phyloP scores from a whole-genome alignment of 2,888 invertebrate species.

The Mythimna pallens region DNA sequence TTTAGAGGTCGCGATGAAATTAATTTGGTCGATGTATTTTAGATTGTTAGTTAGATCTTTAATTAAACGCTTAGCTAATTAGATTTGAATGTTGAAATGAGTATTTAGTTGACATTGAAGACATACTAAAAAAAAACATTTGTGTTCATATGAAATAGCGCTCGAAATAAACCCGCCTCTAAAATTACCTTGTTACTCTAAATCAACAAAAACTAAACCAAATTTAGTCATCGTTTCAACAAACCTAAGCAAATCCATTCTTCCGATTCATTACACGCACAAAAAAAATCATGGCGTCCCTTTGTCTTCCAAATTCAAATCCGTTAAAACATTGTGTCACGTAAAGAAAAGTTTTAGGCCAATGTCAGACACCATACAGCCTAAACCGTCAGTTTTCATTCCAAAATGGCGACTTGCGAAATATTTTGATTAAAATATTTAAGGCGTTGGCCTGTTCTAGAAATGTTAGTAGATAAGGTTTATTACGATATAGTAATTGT shows the following conservation, averaged over 20 bases:
- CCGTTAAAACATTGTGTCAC: conserved; percentile 28
- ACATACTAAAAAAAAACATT: too few species aligned
- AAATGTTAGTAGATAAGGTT: conserved; percentile 29
- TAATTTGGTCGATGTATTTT: not conserved
- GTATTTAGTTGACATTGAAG: too few species aligned
- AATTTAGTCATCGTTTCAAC: not conserved
- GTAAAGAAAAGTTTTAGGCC: conserved; percentile 49
- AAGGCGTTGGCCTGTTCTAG: conserved; percentile 50
- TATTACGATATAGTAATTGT: conserved; percentile 48
- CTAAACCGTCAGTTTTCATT: conserved; percentile 29
- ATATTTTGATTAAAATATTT: conserved; percentile 30
- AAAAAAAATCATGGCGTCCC: too few species aligned
- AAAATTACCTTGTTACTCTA: not conserved
- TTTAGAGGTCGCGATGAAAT: conserved; percentile 24
- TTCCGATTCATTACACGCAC: not conserved
- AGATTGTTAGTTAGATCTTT: not conserved
- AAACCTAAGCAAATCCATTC: not conserved
- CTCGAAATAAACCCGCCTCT: not conserved
- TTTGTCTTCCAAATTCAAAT: conserved; percentile 42
- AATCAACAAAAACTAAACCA: not conserved
- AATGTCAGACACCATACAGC: conserved; percentile 49
- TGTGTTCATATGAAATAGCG: not conserved
- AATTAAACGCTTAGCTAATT: not conserved
- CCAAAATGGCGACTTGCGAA: conserved; percentile 55
- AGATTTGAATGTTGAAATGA: not conserved